phyloP scores from a whole-genome alignment of 2,797 vertebrate genomes.

The Malacoraja senta region DNA sequence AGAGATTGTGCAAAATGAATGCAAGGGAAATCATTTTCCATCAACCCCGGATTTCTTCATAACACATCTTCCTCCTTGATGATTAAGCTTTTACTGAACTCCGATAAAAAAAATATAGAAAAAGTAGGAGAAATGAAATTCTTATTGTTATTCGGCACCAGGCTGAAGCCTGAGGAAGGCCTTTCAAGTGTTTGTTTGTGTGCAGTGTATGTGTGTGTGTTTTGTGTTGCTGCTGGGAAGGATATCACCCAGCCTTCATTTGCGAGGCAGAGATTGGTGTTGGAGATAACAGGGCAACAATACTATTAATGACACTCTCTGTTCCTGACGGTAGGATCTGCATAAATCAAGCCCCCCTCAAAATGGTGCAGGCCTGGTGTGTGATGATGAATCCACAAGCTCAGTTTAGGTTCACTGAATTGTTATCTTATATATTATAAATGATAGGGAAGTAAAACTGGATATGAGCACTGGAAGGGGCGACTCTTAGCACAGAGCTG shows the following conservation, averaged over 20 bases:
- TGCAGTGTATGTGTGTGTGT: conserved; percentile 16
- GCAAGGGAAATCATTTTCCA: conserved; percentile 66
- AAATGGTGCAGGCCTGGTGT: conserved; percentile 44
- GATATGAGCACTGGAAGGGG: conserved; percentile 41
- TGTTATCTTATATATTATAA: conserved; percentile 63
- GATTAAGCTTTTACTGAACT: conserved; percentile 40
- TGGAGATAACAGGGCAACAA: conserved; percentile 50
- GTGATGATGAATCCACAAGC: conserved; percentile 57
- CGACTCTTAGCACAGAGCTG: conserved; percentile 29
- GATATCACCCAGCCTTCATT: conserved; percentile 40
- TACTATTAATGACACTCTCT: conserved; percentile 48
- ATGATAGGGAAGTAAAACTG: conserved; percentile 50
- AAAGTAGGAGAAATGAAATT: background rate
- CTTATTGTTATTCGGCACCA: background rate
- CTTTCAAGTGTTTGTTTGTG: conserved; percentile 31
- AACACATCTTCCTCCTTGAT: conserved; percentile 54
- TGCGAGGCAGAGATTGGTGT: conserved; percentile 52
- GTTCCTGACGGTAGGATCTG: conserved; percentile 48
- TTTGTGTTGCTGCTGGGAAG: conserved; percentile 32
- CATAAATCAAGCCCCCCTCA: conserved; percentile 46
- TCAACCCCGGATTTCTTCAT: conserved; percentile 67
- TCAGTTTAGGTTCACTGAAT: conserved; percentile 51
- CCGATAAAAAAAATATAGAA: conserved; percentile 7
- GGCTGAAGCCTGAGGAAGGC: conserved; percentile 23
- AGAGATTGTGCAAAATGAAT: conserved; percentile 75